Conservation (phyloP, 37 sponge, comb jelly and placozoan genomes). For the Tethya wilhelma region DNA sequence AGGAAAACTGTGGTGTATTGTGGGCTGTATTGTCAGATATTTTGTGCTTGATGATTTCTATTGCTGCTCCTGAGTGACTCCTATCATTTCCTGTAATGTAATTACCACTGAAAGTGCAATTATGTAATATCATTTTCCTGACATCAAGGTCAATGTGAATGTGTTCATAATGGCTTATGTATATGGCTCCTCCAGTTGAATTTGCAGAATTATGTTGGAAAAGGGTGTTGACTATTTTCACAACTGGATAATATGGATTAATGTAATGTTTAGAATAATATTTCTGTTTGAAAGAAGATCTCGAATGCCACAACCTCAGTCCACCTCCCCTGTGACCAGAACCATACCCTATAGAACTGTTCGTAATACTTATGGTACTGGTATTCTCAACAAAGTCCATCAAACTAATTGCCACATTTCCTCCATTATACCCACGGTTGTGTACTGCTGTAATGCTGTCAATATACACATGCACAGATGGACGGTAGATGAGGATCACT, state of each 20-base stretch:
- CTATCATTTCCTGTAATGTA: background rate
- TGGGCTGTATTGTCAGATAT: background rate
- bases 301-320: background rate
- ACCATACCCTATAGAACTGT: background rate
- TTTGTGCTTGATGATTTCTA: background rate
- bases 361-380: background rate
- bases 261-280: too few species aligned
- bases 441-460: background rate
- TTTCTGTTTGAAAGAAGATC: too few species aligned
- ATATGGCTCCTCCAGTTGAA: background rate
- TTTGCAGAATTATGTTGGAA: background rate
- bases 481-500: background rate
- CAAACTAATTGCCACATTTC: background rate
- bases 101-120: background rate
- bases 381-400: background rate
- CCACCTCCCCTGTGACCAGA: background rate
- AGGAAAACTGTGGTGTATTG: background rate
- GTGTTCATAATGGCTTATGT: background rate
- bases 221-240: background rate
- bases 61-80: background rate
- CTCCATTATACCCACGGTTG: background rate
- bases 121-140: background rate
- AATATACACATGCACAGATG: background rate
- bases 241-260: too few species aligned
- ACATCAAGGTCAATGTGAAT: background rate